Conservation (phyloP, 2,113 vertebrate species). For the Pterocles gutturalis region DNA sequence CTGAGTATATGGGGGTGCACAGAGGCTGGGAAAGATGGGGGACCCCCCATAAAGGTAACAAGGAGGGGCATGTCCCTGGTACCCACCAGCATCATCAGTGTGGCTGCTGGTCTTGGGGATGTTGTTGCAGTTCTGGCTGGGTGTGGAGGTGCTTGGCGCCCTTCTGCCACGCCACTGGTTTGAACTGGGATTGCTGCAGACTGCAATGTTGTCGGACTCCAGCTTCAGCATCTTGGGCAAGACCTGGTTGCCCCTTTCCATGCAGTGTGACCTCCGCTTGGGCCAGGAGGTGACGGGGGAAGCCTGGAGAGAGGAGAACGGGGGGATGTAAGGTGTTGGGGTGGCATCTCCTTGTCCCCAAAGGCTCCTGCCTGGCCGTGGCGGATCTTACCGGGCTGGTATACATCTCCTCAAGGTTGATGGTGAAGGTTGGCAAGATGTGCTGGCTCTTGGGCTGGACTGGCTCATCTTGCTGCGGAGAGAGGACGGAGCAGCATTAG, state of each 20-base stretch:
- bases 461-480: not conserved
- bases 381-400: not conserved
- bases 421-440: not conserved
- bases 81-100: not conserved
- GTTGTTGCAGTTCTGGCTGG: accelerated
- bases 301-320: not conserved
- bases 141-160: not conserved
- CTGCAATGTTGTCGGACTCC: accelerated
- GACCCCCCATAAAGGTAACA: accelerated
- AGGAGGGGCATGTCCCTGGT: not conserved
- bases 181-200: accelerated
- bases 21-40: not conserved
- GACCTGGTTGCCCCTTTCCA: not conserved
- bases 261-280: not conserved
- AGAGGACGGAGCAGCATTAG: not conserved
- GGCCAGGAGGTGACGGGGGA: accelerated
- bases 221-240: constrained; percentile 63
- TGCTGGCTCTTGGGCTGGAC: not conserved
- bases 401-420: not conserved
- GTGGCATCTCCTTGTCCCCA: not conserved
- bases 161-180: not conserved
- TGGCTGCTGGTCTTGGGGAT: not conserved
- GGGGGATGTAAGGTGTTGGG: accelerated
- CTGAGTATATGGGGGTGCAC: not conserved
- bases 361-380: not conserved